Base-by-base conservation (phyloP, 2,113 vertebrate species). In the Irena cyanogastra region DNA sequence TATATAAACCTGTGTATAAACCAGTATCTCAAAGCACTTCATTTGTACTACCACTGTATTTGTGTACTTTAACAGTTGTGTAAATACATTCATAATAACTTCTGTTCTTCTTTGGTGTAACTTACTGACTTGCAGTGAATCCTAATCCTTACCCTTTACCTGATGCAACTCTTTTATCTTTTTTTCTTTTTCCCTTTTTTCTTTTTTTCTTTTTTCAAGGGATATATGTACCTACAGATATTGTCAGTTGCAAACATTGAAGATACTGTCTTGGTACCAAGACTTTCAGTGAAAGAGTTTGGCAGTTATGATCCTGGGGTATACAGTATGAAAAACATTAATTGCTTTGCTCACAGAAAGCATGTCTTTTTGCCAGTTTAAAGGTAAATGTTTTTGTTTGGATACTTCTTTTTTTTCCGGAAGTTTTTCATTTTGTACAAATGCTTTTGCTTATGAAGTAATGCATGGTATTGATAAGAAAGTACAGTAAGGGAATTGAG, bases 81-180 rank as follows among this genome's bases (percentile, higher is more conserved):
- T 99, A 99, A 99, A 99, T 99, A 99, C 99, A 99, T 98, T 97
- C 98, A 98, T 96, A 97, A 95, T 94, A 97, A 98, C 98, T 99
- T 99, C 98, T 98, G 94, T 74, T 91, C 94, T 93, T 91, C 79
- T 85, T 89, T 57, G 45, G 85, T 94, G 87, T 95, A 91, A 87
- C 83, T 94, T 94, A 76, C 57, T 89, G 68, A 57, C 74, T 95
- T 84, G 37, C 5, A 63, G 30, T 80, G 70, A 80, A 71, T 90
- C 69, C 56, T 66, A 80, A 71, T 90, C 69, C 56, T 66, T 91
- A 65, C 68, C n/a, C 37, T 90, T 76, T 72, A 30, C 45, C 52
- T 76, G 66, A 47, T 88, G 76, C 44, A 93, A 80, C 6, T n/a
- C 39, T 7, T 57, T 41, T 49, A 1, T 16, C 28, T 16, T 69